Conservation (phyloP, 2,797 vertebrate species). For the Peromyscus attwateri region DNA sequence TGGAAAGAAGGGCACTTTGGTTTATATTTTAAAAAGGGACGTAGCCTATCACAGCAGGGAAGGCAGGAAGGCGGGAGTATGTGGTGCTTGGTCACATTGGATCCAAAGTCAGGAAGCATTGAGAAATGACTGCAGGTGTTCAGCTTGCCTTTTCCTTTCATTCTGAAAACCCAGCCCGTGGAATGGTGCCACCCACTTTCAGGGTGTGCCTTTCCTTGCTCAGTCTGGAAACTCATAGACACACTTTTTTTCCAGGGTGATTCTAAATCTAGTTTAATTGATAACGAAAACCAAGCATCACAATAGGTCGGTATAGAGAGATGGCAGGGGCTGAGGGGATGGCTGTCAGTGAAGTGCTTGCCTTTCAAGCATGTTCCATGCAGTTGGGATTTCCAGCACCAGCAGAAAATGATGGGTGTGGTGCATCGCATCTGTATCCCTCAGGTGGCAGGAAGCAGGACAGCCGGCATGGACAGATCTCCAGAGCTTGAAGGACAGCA, state of each 20-base stretch:
- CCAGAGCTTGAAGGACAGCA: background rate
- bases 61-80: rapidly evolving
- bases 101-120: background rate
- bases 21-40: background rate
- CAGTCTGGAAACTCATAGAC: background rate
- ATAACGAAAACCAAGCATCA: background rate
- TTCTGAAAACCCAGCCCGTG: background rate
- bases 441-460: background rate
- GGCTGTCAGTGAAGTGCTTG: background rate
- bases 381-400: background rate
- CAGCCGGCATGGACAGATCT: background rate
- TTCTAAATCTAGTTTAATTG: background rate
- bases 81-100: background rate
- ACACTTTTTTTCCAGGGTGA: background rate
- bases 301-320: background rate
- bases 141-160: background rate
- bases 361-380: background rate
- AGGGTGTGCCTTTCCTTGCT: background rate
- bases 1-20: background rate
- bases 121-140: too few relatives aligned
- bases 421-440: background rate
- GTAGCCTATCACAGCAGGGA: too few relatives aligned
- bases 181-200: background rate
- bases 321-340: background rate
- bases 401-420: background rate